Conservation (phyloP, 1,140 invertebrate species). For the Drosophila asahinai region DNA sequence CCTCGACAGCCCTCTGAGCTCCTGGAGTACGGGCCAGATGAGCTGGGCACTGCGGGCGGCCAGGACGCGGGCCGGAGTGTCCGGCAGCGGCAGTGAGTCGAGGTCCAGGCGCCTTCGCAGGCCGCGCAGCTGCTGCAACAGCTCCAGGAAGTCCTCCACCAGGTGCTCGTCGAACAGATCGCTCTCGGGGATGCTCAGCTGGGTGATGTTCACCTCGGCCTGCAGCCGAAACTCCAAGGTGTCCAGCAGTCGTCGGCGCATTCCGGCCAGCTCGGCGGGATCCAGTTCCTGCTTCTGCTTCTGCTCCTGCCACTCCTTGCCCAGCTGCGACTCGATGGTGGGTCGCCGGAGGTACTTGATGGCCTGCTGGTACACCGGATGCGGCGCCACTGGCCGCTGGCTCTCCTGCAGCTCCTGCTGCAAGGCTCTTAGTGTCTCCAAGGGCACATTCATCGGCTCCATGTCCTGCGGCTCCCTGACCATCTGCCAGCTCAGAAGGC, state of each 20-base stretch:
- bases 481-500: constrained; percentile 52
- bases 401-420: constrained; percentile 30
- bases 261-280: constrained; percentile 17
- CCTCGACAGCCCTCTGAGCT: constrained; percentile 33
- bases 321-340: constrained; percentile 39
- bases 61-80: constrained; percentile 65
- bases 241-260: constrained; percentile 50
- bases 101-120: constrained; percentile 17
- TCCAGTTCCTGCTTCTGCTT: neutral
- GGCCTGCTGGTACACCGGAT: constrained; percentile 52
- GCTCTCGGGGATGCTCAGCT: constrained; percentile 76
- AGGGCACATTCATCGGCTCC: constrained; percentile 28
- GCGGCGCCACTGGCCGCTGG: neutral
- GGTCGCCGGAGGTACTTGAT: constrained; percentile 58
- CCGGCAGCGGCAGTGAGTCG: constrained; percentile 53
- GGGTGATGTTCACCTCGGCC: constrained; percentile 75
- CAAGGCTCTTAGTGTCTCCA: constrained; percentile 20
- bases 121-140: constrained; percentile 51
- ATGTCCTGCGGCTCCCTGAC: constrained; percentile 4
- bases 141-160: constrained; percentile 64
- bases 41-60: constrained; percentile 67
- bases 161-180: constrained; percentile 75
- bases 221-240: constrained; percentile 58
- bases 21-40: constrained; percentile 61
- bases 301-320: constrained; percentile 23